Evolutionary conservation across 2,888 invertebrate genomes (phyloP).

Genomic region (Pyrrhosoma nymphula): DNA sequence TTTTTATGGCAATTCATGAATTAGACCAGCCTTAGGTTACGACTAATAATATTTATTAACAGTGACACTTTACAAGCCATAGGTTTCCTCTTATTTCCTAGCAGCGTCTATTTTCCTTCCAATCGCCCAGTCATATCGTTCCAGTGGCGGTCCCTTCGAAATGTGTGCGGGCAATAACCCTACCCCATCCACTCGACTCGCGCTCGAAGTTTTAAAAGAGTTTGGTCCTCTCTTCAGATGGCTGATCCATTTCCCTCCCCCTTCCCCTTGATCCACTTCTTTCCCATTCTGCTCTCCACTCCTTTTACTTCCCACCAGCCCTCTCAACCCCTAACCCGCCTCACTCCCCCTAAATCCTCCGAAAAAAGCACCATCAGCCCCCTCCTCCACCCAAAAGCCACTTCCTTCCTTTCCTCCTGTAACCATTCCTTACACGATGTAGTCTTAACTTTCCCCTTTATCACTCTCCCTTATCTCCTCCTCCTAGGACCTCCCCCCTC

Average conservation of each 20-base stretch:
- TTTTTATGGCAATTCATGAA: too few species aligned
- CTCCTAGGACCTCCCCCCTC: neutral
- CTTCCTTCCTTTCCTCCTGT: neutral
- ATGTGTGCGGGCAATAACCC: neutral
- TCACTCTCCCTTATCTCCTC: constrained; percentile 38
- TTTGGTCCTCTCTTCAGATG: neutral
- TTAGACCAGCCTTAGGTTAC: too few species aligned
- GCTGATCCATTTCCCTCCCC: neutral
- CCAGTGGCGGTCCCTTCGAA: neutral
- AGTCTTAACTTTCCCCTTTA: constrained; percentile 61
- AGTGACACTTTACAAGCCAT: too few species aligned
- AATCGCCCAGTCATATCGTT: neutral
- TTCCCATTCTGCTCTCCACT: neutral
- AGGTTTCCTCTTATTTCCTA: neutral
- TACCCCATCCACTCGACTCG: neutral
- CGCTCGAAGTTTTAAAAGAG: neutral
- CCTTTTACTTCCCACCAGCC: too few species aligned
- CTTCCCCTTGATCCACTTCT: neutral
- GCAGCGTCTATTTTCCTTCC: neutral
- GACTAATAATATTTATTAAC: too few species aligned
- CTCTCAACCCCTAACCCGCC: neutral
- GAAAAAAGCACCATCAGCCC: neutral
- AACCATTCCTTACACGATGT: constrained; percentile 61
- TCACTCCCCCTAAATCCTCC: neutral
- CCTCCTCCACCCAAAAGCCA: neutral